Percentiles rank a stretch among this genome's conserved stretches.
These are phyloP conservation scores for Ichneumon xanthorius DNA, from an alignment of 2,888 invertebrate genomes.

Conservation along the genomic window DNA sequence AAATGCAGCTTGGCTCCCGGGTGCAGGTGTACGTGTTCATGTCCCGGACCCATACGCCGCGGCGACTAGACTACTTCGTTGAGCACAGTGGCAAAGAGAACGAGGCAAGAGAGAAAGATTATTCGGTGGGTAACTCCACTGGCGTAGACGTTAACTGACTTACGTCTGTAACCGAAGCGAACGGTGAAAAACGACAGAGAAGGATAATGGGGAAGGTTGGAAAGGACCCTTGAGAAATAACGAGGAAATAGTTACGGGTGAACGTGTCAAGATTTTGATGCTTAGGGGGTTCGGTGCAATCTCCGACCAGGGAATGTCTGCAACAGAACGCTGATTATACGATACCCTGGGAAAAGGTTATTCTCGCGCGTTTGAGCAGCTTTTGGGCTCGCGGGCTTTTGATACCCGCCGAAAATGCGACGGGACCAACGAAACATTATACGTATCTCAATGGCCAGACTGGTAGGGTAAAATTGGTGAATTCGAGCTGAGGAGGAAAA, in stretches of 20 bases:
- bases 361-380: neutral
- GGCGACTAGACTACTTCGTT: conserved; percentile 28
- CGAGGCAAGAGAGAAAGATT: conserved; percentile 32
- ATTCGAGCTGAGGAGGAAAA: too few species aligned
- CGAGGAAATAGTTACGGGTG: conserved; percentile 75
- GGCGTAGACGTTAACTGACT: conserved; percentile 71
- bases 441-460: too few species aligned
- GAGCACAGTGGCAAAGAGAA: conserved; percentile 6
- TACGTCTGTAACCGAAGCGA: conserved; percentile 52
- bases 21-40: conserved; percentile 24
- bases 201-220: neutral
- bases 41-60: conserved; percentile 34
- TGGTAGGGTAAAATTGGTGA: too few species aligned
- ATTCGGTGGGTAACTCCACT: conserved; percentile 7
- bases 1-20: conserved; percentile 45
- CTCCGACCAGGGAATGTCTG: neutral
- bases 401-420: neutral
- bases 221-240: conserved; percentile 69
- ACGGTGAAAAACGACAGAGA: conserved; percentile 35
- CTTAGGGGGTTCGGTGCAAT: conserved; percentile 24
- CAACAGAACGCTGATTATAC: conserved; percentile 24
- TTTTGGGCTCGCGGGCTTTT: neutral
- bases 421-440: neutral
- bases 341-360: neutral
- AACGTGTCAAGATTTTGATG: conserved; percentile 65